Evolutionary conservation across 2,888 invertebrate species (phyloP).

Genomic region (Encarsia formosa): DNA sequence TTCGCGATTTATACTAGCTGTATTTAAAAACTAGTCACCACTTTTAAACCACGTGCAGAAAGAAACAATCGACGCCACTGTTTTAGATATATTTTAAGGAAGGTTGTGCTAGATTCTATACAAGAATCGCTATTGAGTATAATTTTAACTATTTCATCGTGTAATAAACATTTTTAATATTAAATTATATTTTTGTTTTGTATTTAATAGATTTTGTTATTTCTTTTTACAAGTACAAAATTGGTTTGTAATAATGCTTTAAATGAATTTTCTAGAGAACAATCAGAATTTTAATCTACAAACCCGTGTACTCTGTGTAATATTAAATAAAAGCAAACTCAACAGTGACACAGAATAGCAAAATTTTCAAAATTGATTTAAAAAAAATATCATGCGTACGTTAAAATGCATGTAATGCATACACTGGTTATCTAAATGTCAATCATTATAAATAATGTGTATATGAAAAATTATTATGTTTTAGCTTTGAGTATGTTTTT

Average conservation of each 20-base stretch:
- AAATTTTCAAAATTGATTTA: conserved; percentile 17
- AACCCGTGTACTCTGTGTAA: too few relatives aligned
- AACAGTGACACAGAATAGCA: conserved; percentile 20
- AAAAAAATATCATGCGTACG: conserved; percentile 20
- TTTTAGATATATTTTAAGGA: conserved; percentile 17
- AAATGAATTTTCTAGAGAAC: too few relatives aligned
- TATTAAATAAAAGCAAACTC: background rate
- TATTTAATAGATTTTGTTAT: too few relatives aligned
- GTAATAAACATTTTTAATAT: too few relatives aligned
- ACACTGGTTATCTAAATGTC: background rate
- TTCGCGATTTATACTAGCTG: conserved; percentile 27
- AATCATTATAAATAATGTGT: conserved; percentile 9
- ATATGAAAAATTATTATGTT: conserved; percentile 16
- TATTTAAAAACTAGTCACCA: conserved; percentile 24
- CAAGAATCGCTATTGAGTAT: conserved; percentile 7
- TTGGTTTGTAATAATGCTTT: too few relatives aligned
- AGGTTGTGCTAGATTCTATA: conserved; percentile 8
- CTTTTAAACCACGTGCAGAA: conserved; percentile 42
- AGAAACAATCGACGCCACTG: conserved; percentile 24
- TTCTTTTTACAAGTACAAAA: too few relatives aligned
- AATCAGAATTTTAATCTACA: too few relatives aligned
- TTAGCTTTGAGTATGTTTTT: conserved; percentile 14
- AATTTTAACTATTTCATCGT: too few relatives aligned
- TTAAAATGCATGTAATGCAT: conserved; percentile 19
- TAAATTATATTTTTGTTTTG: too few relatives aligned